These are phyloP conservation scores for Propithecus perrieri DNA, from an alignment of 2,797 vertebrate genomes.

Conservation along the genomic window DNA sequence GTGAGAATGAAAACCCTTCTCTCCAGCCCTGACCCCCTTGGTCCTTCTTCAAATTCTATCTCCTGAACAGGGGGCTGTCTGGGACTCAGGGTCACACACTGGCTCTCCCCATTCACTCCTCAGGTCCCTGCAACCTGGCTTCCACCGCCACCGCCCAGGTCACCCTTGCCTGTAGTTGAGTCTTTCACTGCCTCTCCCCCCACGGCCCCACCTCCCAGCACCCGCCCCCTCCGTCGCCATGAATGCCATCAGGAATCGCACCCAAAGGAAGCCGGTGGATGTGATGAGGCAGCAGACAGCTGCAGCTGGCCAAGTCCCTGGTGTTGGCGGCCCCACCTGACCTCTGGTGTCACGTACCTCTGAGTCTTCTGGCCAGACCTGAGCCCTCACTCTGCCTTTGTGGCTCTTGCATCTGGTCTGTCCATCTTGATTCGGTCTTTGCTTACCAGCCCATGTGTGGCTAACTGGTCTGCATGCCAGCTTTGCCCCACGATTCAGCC, in stretches of 20 bases:
- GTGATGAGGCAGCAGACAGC: not conserved
- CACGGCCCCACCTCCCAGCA: not conserved
- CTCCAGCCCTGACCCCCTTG: not conserved
- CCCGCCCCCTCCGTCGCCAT: too few relatives aligned
- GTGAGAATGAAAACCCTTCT: not conserved
- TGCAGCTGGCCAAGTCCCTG: accelerated
- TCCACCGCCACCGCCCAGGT: not conserved
- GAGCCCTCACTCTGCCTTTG: not conserved
- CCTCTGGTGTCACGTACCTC: not conserved
- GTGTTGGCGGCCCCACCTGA: not conserved
- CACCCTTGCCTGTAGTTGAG: not conserved
- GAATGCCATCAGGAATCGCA: not conserved
- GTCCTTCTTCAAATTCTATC: not conserved
- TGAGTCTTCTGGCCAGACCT: not conserved
- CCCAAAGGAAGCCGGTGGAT: not conserved
- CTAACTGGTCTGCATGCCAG: not conserved
- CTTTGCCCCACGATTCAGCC: not conserved
- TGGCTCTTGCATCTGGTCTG: not conserved
- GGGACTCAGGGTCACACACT: not conserved
- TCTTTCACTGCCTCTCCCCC: not conserved
- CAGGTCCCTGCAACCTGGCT: not conserved
- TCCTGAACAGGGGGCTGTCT: not conserved
- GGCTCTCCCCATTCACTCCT: not conserved
- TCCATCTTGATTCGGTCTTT: not conserved
- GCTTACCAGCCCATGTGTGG: not conserved